Evolutionary conservation across 1,140 invertebrate genomes (phyloP).

Genomic region (Dermatophagoides farinae): DNA sequence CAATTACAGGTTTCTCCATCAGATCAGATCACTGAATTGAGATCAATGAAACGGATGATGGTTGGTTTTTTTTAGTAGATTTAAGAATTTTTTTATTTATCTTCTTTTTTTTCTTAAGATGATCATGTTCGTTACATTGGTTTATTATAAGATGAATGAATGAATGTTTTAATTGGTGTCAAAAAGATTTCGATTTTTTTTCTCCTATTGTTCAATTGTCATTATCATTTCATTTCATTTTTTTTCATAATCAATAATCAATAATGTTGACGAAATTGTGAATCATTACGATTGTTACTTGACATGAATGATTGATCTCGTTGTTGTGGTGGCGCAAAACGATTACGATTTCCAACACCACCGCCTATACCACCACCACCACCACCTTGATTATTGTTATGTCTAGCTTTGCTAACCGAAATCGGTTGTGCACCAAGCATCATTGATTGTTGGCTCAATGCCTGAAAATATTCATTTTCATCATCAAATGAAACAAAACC

Average conservation of each 20-base stretch:
- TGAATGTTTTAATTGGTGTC: no score
- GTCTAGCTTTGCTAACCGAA: neutral
- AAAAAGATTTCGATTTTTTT: no score
- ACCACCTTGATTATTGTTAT: neutral
- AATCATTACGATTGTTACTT: neutral
- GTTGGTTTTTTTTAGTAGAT: no score
- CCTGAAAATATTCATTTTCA: constrained; percentile 81
- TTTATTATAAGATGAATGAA: no score
- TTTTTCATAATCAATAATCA: neutral
- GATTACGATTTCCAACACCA: neutral
- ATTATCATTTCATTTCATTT: neutral
- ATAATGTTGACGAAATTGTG: neutral
- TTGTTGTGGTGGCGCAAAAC: no score
- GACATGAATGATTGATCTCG: no score
- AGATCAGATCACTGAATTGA: no score
- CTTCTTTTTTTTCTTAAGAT: no score
- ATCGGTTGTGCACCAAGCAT: constrained; percentile 6
- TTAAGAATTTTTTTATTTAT: no score
- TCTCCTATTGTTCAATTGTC: neutral
- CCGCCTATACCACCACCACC: neutral
- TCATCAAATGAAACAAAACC: constrained; percentile 88
- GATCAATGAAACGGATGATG: no score
- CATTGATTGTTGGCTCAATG: constrained; percentile 32
- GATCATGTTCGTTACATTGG: no score
- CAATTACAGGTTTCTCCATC: no score